These are phyloP conservation scores for Epinephelus cyanopodus DNA, from an alignment of 2,113 vertebrate species.

Conservation along the genomic window DNA sequence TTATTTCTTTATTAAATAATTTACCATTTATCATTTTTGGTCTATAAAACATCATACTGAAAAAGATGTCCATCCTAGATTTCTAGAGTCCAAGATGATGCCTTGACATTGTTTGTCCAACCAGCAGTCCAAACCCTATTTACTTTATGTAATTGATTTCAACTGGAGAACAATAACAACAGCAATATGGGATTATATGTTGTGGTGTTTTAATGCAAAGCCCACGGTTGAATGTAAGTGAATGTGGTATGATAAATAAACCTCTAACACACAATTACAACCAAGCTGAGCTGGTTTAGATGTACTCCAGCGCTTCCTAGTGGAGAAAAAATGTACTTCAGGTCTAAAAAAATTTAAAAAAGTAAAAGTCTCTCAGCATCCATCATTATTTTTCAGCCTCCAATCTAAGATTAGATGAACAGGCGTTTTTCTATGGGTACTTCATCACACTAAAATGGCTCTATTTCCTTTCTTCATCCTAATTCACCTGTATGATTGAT, in stretches of 20 bases:
- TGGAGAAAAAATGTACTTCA: background rate
- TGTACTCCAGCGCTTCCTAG: constrained; percentile 8
- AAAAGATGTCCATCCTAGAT: background rate
- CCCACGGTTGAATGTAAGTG: background rate
- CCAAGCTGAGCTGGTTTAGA: background rate
- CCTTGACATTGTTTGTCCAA: background rate
- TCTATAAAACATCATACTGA: too few species aligned
- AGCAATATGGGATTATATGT: background rate
- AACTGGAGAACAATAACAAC: background rate
- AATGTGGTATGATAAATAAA: constrained; percentile 16
- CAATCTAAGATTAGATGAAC: background rate
- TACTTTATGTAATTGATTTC: too few species aligned
- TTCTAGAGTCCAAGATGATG: background rate
- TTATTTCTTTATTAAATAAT: too few species aligned
- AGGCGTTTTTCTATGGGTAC: background rate
- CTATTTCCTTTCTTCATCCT: too few species aligned
- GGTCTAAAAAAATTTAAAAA: background rate
- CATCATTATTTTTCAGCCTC: background rate
- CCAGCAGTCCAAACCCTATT: too few species aligned
- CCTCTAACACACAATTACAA: background rate
- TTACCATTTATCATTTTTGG: too few species aligned
- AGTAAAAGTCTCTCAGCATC: background rate
- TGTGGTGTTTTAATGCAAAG: background rate
- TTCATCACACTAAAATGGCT: too few species aligned
- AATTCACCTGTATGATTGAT: too few species aligned